Evolutionary conservation across 2,113 vertebrate genomes (phyloP).

Genomic region (Phaetusa simplex): DNA sequence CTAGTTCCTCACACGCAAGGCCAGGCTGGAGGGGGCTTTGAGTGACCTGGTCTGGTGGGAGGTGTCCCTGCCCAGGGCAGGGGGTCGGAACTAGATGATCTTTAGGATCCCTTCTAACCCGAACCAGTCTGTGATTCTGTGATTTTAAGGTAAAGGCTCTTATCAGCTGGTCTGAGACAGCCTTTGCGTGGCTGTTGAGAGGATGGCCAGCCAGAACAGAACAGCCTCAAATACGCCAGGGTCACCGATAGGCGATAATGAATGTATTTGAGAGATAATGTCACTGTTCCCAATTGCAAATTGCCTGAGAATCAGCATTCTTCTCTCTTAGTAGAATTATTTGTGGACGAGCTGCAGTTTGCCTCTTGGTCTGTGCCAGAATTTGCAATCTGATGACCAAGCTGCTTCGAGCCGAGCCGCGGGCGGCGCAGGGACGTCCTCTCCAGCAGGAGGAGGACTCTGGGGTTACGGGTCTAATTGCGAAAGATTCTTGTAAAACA

Average conservation of each 20-base stretch:
- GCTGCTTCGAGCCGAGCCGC: neutral
- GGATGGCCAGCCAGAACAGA: neutral
- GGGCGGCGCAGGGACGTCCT: neutral
- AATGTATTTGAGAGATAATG: neutral
- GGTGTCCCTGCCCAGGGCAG: too few species aligned
- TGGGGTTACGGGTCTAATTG: conserved; percentile 5
- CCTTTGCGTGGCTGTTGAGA: neutral
- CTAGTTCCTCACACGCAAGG: neutral
- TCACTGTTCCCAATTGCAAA: neutral
- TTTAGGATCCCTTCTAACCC: too few species aligned
- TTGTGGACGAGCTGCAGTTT: neutral
- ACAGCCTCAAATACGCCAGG: neutral
- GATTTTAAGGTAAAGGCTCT: neutral
- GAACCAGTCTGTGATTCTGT: too few species aligned
- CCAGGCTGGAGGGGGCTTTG: too few species aligned
- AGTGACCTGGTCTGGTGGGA: too few species aligned
- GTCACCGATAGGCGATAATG: neutral
- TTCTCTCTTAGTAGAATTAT: neutral
- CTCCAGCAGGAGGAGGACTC: neutral
- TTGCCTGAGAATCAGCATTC: neutral
- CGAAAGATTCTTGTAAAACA: conserved; percentile 48
- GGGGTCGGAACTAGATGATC: too few species aligned
- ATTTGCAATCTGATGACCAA: conserved; percentile 14
- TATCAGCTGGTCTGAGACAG: neutral
- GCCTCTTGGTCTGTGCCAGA: neutral